Conservation (phyloP, 2,113 vertebrate species). For the Carettochelys insculpta region DNA sequence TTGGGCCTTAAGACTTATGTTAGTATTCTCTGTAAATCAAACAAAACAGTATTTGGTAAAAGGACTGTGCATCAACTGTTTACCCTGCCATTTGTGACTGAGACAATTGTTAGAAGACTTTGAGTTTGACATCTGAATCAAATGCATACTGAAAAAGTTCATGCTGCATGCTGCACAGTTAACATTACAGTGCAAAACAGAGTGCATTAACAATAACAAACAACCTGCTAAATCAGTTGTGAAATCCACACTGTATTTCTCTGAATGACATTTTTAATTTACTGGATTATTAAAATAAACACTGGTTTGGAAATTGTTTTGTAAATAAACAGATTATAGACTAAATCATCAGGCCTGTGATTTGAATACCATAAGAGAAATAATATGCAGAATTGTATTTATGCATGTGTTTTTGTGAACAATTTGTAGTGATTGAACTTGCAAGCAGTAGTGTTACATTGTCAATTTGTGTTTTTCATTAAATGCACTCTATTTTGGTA, state of each 20-base stretch:
- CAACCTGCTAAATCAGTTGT: neutral
- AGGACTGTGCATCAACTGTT: accelerated
- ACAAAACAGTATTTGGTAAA: neutral
- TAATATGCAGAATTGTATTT: accelerated
- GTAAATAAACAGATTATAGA: neutral
- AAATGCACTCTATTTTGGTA: neutral
- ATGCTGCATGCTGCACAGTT: accelerated
- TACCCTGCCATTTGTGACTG: neutral
- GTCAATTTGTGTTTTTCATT: neutral
- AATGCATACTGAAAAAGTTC: accelerated
- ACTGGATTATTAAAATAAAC: neutral
- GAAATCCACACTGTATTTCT: neutral
- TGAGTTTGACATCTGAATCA: neutral
- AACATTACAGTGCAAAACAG: neutral
- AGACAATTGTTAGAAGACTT: neutral
- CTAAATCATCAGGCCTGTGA: neutral
- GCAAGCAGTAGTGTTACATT: neutral
- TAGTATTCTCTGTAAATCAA: neutral
- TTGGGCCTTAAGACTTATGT: accelerated
- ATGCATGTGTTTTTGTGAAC: neutral
- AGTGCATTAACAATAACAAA: accelerated
- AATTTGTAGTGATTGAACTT: neutral
- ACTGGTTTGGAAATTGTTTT: neutral
- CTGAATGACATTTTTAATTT: neutral
- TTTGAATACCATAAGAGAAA: neutral